phyloP scores from a whole-genome alignment of 2,113 vertebrate genomes.

The Pedetes capensis region DNA sequence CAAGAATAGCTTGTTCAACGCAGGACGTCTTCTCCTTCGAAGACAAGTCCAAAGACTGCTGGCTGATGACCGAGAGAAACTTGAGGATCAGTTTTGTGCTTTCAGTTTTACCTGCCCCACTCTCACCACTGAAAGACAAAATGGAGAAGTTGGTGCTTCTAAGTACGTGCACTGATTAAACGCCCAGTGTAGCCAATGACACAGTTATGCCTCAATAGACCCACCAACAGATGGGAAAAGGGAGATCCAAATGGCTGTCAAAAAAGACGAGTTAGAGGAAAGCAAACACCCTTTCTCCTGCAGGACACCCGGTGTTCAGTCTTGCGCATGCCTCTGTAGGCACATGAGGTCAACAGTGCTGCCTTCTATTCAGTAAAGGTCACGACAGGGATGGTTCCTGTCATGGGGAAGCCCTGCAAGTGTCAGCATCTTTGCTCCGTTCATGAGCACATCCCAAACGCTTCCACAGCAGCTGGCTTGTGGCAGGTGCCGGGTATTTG shows the following conservation, averaged over 20 bases:
- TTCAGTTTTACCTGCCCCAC: constrained; percentile 97
- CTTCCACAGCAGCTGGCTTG: fast-evolving
- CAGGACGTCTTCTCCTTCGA: constrained; percentile 87
- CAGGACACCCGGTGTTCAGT: fast-evolving
- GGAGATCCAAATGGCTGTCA: background rate
- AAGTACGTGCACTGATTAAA: fast-evolving
- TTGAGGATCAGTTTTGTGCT: constrained; percentile 97
- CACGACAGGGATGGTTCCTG: fast-evolving
- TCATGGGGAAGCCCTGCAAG: fast-evolving
- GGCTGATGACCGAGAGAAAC: constrained; percentile 96
- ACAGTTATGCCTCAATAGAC: fast-evolving
- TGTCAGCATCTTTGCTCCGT: fast-evolving
- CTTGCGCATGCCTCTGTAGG: fast-evolving
- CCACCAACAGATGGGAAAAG: background rate
- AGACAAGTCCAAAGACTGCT: constrained; percentile 89
- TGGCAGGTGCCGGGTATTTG: fast-evolving
- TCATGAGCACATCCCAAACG: too few species aligned
- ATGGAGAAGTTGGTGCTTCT: background rate
- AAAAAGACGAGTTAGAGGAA: background rate
- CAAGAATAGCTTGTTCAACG: constrained; percentile 95
- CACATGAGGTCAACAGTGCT: background rate
- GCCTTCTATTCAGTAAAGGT: too few species aligned
- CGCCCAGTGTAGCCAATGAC: background rate
- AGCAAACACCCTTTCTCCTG: too few species aligned
- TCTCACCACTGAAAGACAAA: constrained; percentile 92